phyloP scores from a whole-genome alignment of 37 sponge, comb jelly and placozoan genomes.

The Theonella swinhoei region DNA sequence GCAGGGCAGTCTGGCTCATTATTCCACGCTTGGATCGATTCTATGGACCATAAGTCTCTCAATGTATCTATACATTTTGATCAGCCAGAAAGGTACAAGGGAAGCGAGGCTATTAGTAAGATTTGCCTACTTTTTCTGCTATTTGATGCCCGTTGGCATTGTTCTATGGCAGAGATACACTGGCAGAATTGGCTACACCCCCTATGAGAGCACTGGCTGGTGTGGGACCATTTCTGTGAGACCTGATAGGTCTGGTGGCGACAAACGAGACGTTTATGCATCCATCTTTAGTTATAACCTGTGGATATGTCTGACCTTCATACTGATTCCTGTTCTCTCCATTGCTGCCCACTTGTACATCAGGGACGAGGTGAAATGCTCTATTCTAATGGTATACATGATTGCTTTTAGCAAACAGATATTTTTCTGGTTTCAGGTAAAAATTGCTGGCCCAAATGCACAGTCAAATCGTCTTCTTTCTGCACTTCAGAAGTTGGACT shows the following conservation, averaged over 20 bases:
- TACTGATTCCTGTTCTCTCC: slow-evolving; percentile 39
- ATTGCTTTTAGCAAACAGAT: too few relatives aligned
- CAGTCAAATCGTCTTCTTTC: neutral
- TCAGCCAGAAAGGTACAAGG: slow-evolving; percentile 3
- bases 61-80: slow-evolving; percentile 40
- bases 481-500: slow-evolving; percentile 41
- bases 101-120: neutral
- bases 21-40: slow-evolving; percentile 39
- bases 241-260: neutral
- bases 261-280: slow-evolving; percentile 7
- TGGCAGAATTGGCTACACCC: neutral
- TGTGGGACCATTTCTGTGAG: slow-evolving; percentile 7
- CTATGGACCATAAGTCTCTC: slow-evolving; percentile 46
- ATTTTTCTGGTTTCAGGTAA: too few relatives aligned
- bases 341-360: slow-evolving; percentile 24
- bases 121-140: slow-evolving; percentile 26
- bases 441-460: neutral
- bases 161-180: slow-evolving; percentile 15
- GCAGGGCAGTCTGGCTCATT: slow-evolving; percentile 38
- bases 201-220: slow-evolving; percentile 31
- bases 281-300: slow-evolving; percentile 35
- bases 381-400: too few relatives aligned
- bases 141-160: slow-evolving; percentile 10
- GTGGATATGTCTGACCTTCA: slow-evolving; percentile 53
- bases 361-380: slow-evolving; percentile 28